Evolutionary conservation across 2,113 vertebrate species (phyloP).

Genomic region (Haemorhous mexicanus): DNA sequence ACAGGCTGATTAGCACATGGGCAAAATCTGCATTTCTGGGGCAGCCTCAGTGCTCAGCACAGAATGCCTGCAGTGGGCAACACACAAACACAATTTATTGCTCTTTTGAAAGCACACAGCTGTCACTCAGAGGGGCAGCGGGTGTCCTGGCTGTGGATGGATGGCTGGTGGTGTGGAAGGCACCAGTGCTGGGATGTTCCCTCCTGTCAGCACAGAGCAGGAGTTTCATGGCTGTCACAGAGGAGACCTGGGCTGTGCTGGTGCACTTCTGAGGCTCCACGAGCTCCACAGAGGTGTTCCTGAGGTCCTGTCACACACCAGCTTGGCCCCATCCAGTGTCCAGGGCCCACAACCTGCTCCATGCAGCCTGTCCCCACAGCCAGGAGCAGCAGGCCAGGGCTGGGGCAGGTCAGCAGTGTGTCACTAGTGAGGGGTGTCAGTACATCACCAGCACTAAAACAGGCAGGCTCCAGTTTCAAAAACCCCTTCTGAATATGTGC

Average conservation of each 20-base stretch:
- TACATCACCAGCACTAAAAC: background rate
- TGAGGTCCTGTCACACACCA: background rate
- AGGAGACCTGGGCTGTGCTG: background rate
- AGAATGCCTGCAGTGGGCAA: background rate
- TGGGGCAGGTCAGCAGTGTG: background rate
- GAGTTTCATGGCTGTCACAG: background rate
- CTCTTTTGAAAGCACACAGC: background rate
- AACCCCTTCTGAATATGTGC: accelerated
- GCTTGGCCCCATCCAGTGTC: background rate
- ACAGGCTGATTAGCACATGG: background rate
- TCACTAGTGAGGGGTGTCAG: background rate
- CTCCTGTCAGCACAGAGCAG: background rate
- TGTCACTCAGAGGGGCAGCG: background rate
- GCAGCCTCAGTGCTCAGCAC: background rate
- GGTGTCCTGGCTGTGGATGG: background rate
- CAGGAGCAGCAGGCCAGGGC: background rate
- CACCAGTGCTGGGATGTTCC: background rate
- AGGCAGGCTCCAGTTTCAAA: background rate
- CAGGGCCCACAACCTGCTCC: background rate
- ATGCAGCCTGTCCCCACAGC: background rate
- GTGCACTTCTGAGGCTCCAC: background rate
- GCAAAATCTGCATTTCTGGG: background rate
- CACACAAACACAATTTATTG: background rate
- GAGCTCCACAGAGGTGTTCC: background rate
- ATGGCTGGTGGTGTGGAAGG: background rate